Conservation (phyloP, 2,797 vertebrate species). For the Cichlasoma orientale region DNA sequence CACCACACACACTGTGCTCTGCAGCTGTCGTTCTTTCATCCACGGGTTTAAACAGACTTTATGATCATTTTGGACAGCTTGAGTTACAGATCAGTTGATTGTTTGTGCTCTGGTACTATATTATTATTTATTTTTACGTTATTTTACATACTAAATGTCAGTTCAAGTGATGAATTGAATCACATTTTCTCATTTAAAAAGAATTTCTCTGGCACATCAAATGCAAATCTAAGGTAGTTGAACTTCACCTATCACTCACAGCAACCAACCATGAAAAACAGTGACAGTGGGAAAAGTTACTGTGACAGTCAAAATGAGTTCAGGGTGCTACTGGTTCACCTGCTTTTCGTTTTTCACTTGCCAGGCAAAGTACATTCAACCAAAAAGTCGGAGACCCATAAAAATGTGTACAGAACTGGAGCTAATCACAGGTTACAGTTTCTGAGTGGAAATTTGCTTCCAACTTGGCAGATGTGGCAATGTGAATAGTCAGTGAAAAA, state of each 20-base stretch:
- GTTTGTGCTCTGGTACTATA: neutral
- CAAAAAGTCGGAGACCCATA: slow-evolving; percentile 21
- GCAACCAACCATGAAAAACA: slow-evolving; percentile 19
- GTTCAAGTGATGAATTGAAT: neutral
- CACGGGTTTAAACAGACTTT: neutral
- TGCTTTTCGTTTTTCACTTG: slow-evolving; percentile 14
- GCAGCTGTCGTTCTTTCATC: neutral
- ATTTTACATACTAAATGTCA: neutral
- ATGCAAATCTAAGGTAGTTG: neutral
- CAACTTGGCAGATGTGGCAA: slow-evolving; percentile 9
- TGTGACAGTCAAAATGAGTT: slow-evolving; percentile 10
- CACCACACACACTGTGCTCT: neutral
- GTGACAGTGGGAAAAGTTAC: neutral
- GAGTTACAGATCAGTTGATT: neutral
- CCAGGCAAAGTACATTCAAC: slow-evolving; percentile 10
- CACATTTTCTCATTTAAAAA: neutral
- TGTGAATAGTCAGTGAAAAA: neutral
- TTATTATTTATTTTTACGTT: neutral
- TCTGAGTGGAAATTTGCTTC: slow-evolving; percentile 21
- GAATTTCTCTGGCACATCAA: neutral
- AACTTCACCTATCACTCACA: neutral
- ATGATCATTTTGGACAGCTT: neutral
- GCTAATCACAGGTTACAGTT: slow-evolving; percentile 36
- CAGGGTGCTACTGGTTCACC: neutral
- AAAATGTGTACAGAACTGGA: slow-evolving; percentile 9